These are phyloP conservation scores for Stegostoma tigrinum DNA, from an alignment of 2,113 vertebrate species.

Conservation along the genomic window DNA sequence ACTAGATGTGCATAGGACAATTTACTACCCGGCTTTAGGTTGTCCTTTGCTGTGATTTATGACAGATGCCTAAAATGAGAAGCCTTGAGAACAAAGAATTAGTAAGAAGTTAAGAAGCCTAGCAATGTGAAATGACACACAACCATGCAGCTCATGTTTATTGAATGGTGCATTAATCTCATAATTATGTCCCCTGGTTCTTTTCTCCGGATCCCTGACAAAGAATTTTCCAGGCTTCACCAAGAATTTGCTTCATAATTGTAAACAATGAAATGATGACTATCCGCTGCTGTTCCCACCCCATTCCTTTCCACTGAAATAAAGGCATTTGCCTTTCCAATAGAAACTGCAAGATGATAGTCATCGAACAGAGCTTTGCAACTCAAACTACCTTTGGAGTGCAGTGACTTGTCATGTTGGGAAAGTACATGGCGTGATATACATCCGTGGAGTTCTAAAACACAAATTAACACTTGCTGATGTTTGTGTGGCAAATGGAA, in stretches of 20 bases:
- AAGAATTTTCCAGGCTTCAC: neutral
- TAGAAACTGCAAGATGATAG: neutral
- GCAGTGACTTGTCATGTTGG: neutral
- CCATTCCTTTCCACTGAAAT: neutral
- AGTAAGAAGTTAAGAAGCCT: neutral
- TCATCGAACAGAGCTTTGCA: neutral
- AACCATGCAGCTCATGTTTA: neutral
- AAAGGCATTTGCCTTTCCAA: neutral
- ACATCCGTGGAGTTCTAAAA: no score
- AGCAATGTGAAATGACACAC: neutral
- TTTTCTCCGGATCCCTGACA: conserved; percentile 2
- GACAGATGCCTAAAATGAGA: neutral
- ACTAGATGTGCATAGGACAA: neutral
- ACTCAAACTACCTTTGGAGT: neutral
- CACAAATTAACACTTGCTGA: neutral
- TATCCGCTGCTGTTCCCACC: neutral
- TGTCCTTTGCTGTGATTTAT: neutral
- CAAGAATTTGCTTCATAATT: neutral
- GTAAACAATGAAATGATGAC: neutral
- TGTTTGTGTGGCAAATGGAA: neutral
- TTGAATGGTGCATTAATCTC: neutral
- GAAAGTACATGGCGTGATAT: neutral
- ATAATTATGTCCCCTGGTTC: conserved; percentile 32
- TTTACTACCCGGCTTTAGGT: neutral
- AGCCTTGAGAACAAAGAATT: neutral